phyloP scores from a whole-genome alignment of 1,140 invertebrate species.

The Drosophila nannoptera region DNA sequence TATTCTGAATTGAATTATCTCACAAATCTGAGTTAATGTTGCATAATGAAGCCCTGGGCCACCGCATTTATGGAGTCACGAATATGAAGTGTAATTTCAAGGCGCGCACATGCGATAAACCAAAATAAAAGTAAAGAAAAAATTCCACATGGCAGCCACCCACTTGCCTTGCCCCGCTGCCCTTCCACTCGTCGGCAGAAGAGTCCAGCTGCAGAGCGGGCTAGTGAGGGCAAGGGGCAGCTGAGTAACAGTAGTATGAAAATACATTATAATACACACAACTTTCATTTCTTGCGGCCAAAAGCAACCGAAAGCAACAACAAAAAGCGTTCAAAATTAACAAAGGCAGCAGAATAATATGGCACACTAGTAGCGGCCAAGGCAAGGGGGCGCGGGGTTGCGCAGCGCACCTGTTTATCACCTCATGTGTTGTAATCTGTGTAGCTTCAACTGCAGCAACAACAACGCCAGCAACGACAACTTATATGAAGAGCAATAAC shows the following conservation, averaged over 20 bases:
- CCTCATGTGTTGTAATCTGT: slow-evolving; percentile 74
- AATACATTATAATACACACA: slow-evolving; percentile 63
- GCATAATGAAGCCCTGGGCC: slow-evolving; percentile 48
- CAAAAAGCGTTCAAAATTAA: slow-evolving; percentile 65
- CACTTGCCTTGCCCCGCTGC: slow-evolving; percentile 10
- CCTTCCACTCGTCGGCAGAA: slow-evolving; percentile 7
- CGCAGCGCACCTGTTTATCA: slow-evolving; percentile 70
- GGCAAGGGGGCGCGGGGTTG: slow-evolving; percentile 25
- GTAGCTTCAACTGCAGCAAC: slow-evolving; percentile 54
- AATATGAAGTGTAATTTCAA: slow-evolving; percentile 76
- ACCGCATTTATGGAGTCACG: slow-evolving; percentile 56
- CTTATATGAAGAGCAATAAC: slow-evolving; percentile 20
- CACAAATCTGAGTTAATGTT: slow-evolving; percentile 61
- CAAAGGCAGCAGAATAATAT: slow-evolving; percentile 60
- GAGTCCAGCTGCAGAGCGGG: neutral
- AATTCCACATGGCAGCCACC: neutral
- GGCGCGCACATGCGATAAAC: slow-evolving; percentile 72
- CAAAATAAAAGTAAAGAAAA: slow-evolving; percentile 29
- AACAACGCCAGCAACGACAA: slow-evolving; percentile 22
- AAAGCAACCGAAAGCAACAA: slow-evolving; percentile 48
- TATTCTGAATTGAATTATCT: slow-evolving; percentile 43
- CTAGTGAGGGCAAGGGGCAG: slow-evolving; percentile 29
- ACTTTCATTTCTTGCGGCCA: slow-evolving; percentile 74
- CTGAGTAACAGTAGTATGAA: slow-evolving; percentile 73
- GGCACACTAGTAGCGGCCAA: slow-evolving; percentile 32